These are phyloP conservation scores for Caenorhabditis sp. DNA, from an alignment of 2,888 invertebrate species.

Conservation along the genomic window DNA sequence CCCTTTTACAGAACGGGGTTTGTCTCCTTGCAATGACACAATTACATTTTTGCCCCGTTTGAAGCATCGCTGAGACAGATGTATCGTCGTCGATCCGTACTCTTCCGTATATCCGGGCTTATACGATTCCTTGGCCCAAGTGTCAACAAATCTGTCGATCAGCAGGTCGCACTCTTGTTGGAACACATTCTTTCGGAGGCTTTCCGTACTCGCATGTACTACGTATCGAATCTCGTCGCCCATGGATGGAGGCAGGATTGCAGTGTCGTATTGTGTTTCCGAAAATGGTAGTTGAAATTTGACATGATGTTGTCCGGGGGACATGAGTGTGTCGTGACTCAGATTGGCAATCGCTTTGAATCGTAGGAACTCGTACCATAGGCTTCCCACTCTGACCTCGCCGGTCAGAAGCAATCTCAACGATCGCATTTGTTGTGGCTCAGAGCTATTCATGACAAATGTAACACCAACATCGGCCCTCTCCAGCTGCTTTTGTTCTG, in stretches of 20 bases:
- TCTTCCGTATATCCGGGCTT: slow-evolving; percentile 58
- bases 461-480: slow-evolving; percentile 61
- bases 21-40: slow-evolving; percentile 54
- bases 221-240: slow-evolving; percentile 64
- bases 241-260: slow-evolving; percentile 67
- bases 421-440: slow-evolving; percentile 54
- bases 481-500: slow-evolving; percentile 50
- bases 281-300: slow-evolving; percentile 67
- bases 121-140: slow-evolving; percentile 69
- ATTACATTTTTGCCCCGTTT: slow-evolving; percentile 67
- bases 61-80: slow-evolving; percentile 66
- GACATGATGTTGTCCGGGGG: slow-evolving; percentile 63
- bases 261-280: slow-evolving; percentile 67
- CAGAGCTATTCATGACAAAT: slow-evolving; percentile 61
- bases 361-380: slow-evolving; percentile 73
- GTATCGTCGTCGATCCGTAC: slow-evolving; percentile 63
- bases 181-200: slow-evolving; percentile 52
- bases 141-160: slow-evolving; percentile 69
- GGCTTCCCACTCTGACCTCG: slow-evolving; percentile 62
- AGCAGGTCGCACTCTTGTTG: slow-evolving; percentile 53
- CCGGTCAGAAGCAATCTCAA: slow-evolving; percentile 64
- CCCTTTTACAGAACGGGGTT: slow-evolving; percentile 50
- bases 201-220: slow-evolving; percentile 53
- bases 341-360: slow-evolving; percentile 69
- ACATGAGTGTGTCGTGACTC: slow-evolving; percentile 45